Conservation (phyloP, 2,888 invertebrate genomes). For the Oscheius myriophilus region DNA sequence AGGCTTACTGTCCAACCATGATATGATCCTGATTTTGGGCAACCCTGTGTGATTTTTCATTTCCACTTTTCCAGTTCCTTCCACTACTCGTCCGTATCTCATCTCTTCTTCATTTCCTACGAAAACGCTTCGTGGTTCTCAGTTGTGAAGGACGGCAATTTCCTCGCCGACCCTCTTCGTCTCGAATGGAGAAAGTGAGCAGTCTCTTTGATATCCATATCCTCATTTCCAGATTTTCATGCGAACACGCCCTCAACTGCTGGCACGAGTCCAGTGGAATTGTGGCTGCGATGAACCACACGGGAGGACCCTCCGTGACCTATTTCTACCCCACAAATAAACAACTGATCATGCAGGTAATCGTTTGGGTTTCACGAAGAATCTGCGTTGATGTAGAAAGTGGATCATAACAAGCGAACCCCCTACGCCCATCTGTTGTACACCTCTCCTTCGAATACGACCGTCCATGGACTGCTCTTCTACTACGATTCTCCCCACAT, state of each 20-base stretch:
- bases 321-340: conserved; percentile 24
- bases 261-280: conserved; percentile 29
- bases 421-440: conserved; percentile 19
- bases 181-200: conserved; percentile 18
- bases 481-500: conserved; percentile 14
- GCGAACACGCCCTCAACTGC: conserved; percentile 10
- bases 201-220: neutral
- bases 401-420: conserved; percentile 7
- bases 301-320: conserved; percentile 6
- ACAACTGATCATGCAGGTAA: conserved; percentile 10
- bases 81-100: conserved; percentile 38
- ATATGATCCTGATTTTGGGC: no score
- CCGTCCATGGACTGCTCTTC: conserved; percentile 13
- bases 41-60: neutral
- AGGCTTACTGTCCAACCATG: no score
- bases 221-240: neutral
- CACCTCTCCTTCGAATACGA: conserved; percentile 13
- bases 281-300: conserved; percentile 21
- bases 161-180: neutral
- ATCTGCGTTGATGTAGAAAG: neutral
- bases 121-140: conserved; percentile 33
- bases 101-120: conserved; percentile 40
- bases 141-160: conserved; percentile 18
- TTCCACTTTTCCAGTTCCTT: conserved; percentile 32
- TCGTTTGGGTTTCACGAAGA: neutral